Conservation (phyloP, 2,113 vertebrate genomes). For the Helogale parvula region DNA sequence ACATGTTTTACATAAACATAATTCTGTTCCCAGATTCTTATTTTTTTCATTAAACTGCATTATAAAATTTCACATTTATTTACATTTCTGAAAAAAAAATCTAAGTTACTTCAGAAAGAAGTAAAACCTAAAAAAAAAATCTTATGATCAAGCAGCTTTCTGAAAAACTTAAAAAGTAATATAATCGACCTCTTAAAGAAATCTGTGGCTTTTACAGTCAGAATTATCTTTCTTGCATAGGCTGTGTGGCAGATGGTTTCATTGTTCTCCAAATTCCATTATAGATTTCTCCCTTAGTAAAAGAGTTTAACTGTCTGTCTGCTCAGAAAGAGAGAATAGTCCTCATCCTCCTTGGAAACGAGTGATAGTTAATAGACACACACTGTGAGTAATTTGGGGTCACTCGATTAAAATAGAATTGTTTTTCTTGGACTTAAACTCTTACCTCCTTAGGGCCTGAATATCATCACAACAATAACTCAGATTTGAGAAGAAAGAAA, state of each 20-base stretch:
- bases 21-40: background rate
- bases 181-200: background rate
- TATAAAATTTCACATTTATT: background rate
- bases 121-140: background rate
- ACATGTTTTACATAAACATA: background rate
- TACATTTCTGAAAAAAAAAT: background rate
- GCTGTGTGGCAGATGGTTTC: background rate
- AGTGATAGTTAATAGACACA: background rate
- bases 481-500: background rate
- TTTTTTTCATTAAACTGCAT: background rate
- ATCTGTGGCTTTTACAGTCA: background rate
- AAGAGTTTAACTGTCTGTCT: background rate
- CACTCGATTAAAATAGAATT: background rate
- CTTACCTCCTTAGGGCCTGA: background rate
- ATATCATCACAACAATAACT: background rate
- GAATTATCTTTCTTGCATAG: background rate
- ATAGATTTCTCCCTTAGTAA: background rate
- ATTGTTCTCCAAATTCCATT: background rate
- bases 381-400: background rate
- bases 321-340: background rate
- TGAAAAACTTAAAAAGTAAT: background rate
- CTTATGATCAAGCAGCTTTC: background rate
- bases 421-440: background rate
- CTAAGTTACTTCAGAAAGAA: background rate
- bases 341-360: background rate